phyloP scores from a whole-genome alignment of 1,140 invertebrate genomes.

The Venustaconcha ellipsiformis region DNA sequence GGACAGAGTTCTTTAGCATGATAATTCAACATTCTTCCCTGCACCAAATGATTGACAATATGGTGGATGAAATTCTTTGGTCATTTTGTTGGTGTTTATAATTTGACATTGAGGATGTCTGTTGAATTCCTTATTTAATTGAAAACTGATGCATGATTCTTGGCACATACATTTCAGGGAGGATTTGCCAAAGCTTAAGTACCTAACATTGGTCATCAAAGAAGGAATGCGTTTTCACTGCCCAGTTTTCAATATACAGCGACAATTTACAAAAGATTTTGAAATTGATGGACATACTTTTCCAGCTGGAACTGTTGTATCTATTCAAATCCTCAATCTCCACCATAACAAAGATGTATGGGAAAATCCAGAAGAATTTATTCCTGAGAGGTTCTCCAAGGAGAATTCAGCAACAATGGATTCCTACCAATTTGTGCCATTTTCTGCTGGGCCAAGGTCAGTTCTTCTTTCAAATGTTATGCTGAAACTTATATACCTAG shows the following conservation, averaged over 20 bases:
- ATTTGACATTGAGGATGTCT: no score
- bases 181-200: slow-evolving; percentile 56
- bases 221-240: slow-evolving; percentile 65
- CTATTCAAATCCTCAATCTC: slow-evolving; percentile 28
- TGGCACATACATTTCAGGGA: slow-evolving; percentile 27
- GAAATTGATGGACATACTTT: slow-evolving; percentile 52
- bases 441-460: slow-evolving; percentile 48
- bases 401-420: slow-evolving; percentile 35
- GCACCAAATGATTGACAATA: no score
- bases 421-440: slow-evolving; percentile 42
- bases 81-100: no score
- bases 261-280: slow-evolving; percentile 78
- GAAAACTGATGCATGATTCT: background rate
- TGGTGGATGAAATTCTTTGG: no score
- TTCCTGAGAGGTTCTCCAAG: slow-evolving; percentile 42
- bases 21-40: no score
- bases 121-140: background rate
- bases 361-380: slow-evolving; percentile 36
- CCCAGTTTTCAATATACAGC: slow-evolving; percentile 77
- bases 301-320: slow-evolving; percentile 36
- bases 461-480: background rate
- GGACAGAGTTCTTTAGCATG: no score
- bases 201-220: slow-evolving; percentile 65
- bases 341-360: slow-evolving; percentile 46
- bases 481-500: no score